phyloP scores from a whole-genome alignment of 1,140 invertebrate species.

The Forficula auricularia region DNA sequence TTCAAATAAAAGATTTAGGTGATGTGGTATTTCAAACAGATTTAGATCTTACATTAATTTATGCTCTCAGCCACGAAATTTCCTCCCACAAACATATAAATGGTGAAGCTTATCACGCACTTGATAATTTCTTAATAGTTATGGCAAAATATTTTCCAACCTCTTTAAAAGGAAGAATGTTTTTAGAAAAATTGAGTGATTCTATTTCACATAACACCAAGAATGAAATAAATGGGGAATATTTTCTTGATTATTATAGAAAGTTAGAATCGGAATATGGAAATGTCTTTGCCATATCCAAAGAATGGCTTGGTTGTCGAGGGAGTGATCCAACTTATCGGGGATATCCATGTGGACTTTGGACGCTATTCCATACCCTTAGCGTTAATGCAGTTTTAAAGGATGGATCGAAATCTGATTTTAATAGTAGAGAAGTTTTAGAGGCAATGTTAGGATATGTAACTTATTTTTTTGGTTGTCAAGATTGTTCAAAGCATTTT shows the following conservation, averaged over 20 bases:
- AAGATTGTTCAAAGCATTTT: conserved; percentile 79
- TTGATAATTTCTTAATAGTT: conserved; percentile 52
- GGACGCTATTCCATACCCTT: conserved; percentile 87
- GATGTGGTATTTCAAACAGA: conserved; percentile 63
- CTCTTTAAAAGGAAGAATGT: conserved; percentile 38
- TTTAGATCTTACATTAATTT: conserved; percentile 64
- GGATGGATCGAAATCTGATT: conserved; percentile 13
- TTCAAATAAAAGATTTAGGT: conserved; percentile 20
- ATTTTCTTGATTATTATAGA: conserved; percentile 34
- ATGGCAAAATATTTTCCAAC: conserved; percentile 57
- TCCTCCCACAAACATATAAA: conserved; percentile 43
- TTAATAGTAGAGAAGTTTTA: conserved; percentile 47
- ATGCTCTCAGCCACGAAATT: conserved; percentile 66
- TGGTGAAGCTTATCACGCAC: conserved; percentile 46
- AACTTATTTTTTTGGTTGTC: conserved; percentile 85
- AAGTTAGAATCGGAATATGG: conserved; percentile 30
- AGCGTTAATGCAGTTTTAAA: conserved; percentile 57
- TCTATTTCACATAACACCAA: conserved; percentile 24
- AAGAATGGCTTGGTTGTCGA: conserved; percentile 65
- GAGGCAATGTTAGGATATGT: conserved; percentile 74
- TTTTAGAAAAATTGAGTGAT: conserved; percentile 36
- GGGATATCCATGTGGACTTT: conserved; percentile 90
- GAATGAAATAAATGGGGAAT: conserved; percentile 33
- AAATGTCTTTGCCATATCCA: conserved; percentile 35
- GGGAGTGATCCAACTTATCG: conserved; percentile 53